phyloP scores from a whole-genome alignment of 2,797 vertebrate species.

The Alcedo quadribrachys region DNA sequence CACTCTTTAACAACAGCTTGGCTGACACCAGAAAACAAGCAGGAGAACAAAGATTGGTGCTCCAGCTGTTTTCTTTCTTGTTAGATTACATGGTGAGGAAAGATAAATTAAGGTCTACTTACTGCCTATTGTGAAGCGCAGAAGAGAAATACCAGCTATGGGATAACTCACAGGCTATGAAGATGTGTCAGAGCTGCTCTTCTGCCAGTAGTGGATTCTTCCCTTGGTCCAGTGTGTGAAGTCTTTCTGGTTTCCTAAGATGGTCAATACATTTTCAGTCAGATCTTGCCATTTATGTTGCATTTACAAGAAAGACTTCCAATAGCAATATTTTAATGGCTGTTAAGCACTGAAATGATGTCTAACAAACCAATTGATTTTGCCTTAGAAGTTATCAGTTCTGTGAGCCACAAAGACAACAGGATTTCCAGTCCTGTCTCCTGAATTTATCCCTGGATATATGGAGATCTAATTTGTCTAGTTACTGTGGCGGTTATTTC shows the following conservation, averaged over 20 bases:
- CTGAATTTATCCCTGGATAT: neutral
- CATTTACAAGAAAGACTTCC: neutral
- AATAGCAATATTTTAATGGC: neutral
- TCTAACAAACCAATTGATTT: neutral
- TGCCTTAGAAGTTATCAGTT: neutral
- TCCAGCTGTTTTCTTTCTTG: neutral
- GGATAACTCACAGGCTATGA: neutral
- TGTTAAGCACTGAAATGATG: neutral
- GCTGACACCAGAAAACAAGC: neutral
- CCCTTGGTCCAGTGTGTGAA: neutral
- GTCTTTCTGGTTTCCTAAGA: neutral
- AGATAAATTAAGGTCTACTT: neutral
- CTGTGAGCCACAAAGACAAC: neutral
- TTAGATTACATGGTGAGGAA: neutral
- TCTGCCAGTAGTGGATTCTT: neutral
- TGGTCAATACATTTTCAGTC: neutral
- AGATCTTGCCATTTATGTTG: rapidly evolving
- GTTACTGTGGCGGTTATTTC: neutral
- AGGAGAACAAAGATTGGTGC: neutral
- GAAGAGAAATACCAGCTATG: neutral
- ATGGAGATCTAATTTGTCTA: neutral
- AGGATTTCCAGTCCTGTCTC: neutral
- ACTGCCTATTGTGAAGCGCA: neutral
- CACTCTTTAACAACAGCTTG: neutral
- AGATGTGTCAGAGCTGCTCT: neutral